Evolutionary conservation across 2,888 invertebrate genomes (phyloP).

Genomic region (Stenotaenia linearis): DNA sequence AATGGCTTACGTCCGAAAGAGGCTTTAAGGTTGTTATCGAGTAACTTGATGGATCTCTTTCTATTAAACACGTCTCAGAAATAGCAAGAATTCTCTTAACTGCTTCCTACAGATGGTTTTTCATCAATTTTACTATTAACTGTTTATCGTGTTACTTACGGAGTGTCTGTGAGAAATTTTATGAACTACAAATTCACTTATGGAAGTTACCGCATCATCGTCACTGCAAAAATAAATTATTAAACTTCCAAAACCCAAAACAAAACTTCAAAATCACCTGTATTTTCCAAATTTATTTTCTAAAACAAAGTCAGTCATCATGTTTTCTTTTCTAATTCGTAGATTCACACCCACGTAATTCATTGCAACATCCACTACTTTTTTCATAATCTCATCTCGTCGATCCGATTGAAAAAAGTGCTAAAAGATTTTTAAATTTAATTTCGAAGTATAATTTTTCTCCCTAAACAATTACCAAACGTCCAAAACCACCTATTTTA

Average conservation of each 20-base stretch:
- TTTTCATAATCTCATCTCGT: conserved; percentile 78
- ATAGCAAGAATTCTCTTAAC: conserved; percentile 85
- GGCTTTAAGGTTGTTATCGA: conserved; percentile 57
- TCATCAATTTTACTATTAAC: background rate
- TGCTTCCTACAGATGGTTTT: conserved; percentile 55
- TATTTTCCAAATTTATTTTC: conserved; percentile 85
- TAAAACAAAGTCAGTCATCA: conserved; percentile 79
- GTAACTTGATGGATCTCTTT: conserved; percentile 95
- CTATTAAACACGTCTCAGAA: conserved; percentile 89
- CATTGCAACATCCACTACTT: too few species aligned
- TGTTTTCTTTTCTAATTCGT: conserved; percentile 73
- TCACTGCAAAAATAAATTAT: conserved; percentile 57
- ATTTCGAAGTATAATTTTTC: too few species aligned
- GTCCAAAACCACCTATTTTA: conserved; percentile 82
- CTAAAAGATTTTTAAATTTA: conserved; percentile 39
- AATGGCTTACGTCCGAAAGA: conserved; percentile 49
- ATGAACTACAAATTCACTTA: conserved; percentile 93
- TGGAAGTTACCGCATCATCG: conserved; percentile 92
- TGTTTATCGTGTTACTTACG: conserved; percentile 37
- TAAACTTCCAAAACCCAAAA: too few species aligned
- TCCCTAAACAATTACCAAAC: too few species aligned
- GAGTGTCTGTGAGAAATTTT: conserved; percentile 78
- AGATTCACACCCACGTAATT: conserved; percentile 76
- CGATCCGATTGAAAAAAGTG: conserved; percentile 84
- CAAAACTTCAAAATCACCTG: too few species aligned